Percentiles rank a stretch among this genome's conserved stretches.
Conservation (phyloP, 1,140 invertebrate genomes). For the Chironomus tepperi region DNA sequence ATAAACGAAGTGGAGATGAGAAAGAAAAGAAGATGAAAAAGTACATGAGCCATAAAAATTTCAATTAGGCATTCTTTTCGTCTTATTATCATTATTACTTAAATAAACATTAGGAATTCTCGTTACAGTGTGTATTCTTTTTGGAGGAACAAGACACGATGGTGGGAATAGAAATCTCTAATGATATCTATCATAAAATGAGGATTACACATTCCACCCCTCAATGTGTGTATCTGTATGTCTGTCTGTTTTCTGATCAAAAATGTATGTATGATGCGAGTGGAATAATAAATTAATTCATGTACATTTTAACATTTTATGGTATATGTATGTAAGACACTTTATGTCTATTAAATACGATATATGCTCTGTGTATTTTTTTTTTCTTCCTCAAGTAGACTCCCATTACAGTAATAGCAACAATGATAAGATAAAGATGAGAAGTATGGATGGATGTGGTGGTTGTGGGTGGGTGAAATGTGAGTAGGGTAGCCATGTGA, state of each 20-base stretch:
- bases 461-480: background rate
- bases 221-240: background rate
- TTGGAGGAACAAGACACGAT: no score
- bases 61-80: background rate
- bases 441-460: background rate
- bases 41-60: background rate
- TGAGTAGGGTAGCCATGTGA: background rate
- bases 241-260: background rate
- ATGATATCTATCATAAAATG: constrained; percentile 13
- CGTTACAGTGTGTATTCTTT: no score
- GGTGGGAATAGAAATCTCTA: background rate
- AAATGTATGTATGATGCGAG: background rate
- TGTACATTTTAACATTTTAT: constrained; percentile 15
- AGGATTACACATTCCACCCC: background rate
- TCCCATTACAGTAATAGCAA: constrained; percentile 12
- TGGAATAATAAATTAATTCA: constrained; percentile 15
- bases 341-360: constrained; percentile 14
- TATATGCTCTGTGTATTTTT: background rate
- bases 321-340: constrained; percentile 1
- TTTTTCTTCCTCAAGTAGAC: background rate
- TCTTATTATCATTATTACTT: background rate
- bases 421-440: background rate
- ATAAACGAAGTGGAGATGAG: no score
- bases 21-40: no score
- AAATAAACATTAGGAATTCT: constrained; percentile 10